Conservation (phyloP, 2,888 invertebrate genomes). For the Hyposoter dolosus region DNA sequence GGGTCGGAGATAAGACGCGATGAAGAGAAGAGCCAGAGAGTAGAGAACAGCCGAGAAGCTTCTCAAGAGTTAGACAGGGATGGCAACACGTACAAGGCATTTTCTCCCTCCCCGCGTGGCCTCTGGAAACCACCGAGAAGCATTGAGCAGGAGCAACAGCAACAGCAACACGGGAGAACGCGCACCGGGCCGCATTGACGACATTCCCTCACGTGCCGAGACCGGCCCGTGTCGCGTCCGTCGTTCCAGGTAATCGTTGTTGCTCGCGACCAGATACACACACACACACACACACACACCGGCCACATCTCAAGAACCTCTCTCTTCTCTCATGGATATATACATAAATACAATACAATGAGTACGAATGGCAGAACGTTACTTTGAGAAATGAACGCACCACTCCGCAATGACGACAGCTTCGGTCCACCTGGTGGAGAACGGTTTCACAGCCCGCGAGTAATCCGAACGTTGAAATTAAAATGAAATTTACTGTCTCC, state of each 20-base stretch:
- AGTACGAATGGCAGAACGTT: constrained; percentile 35
- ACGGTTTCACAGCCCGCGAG: not conserved
- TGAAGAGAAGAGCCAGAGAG: constrained; percentile 12
- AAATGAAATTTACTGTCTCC: not conserved
- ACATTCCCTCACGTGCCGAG: constrained; percentile 83
- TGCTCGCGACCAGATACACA: constrained; percentile 66
- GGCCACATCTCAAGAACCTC: constrained; percentile 34
- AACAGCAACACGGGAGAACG: constrained; percentile 49
- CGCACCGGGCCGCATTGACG: constrained; percentile 76
- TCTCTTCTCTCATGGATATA: constrained; percentile 44
- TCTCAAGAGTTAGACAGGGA: constrained; percentile 48
- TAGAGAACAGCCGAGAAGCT: not conserved
- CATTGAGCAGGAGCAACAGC: constrained; percentile 52
- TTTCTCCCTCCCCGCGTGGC: constrained; percentile 62
- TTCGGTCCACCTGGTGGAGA: constrained; percentile 56
- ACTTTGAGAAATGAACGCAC: constrained; percentile 45
- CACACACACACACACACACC: constrained; percentile 26
- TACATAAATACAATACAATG: constrained; percentile 20
- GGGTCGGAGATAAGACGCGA: constrained; percentile 5
- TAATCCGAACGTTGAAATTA: not conserved
- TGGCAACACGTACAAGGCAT: constrained; percentile 59
- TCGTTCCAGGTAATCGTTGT: constrained; percentile 77
- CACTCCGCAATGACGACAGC: constrained; percentile 32
- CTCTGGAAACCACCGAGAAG: constrained; percentile 66
- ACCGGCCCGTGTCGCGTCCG: constrained; percentile 78